Evolutionary conservation across 2,888 invertebrate genomes (phyloP).

Genomic region (Ceriagrion tenellum): DNA sequence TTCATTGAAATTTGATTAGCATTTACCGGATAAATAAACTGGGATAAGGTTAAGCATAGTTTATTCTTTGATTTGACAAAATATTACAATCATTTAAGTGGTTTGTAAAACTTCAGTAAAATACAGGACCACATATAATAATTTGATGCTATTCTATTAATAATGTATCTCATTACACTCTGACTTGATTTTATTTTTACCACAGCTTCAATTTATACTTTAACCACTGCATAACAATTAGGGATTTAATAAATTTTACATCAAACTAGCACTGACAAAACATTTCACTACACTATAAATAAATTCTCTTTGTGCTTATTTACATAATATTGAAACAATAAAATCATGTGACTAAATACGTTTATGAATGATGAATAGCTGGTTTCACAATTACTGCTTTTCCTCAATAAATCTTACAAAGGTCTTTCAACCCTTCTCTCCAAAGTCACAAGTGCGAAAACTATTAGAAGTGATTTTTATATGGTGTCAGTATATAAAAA

Average conservation of each 20-base stretch:
- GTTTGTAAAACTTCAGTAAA: constrained; percentile 58
- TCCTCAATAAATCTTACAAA: constrained; percentile 1
- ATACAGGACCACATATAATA: constrained; percentile 57
- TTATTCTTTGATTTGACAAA: constrained; percentile 60
- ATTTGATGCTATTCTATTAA: background rate
- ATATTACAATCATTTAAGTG: constrained; percentile 54
- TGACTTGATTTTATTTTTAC: background rate
- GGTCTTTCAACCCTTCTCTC: background rate
- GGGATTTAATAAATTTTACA: constrained; percentile 1
- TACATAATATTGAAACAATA: constrained; percentile 31
- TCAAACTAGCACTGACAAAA: constrained; percentile 9
- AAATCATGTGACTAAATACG: constrained; percentile 8
- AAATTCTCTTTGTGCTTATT: constrained; percentile 62
- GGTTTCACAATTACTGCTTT: background rate
- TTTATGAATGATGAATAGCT: constrained; percentile 25
- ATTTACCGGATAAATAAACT: no score
- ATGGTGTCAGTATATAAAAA: constrained; percentile 28
- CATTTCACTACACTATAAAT: constrained; percentile 49
- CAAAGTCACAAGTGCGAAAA: background rate
- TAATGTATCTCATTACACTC: constrained; percentile 24
- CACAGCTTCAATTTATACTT: background rate
- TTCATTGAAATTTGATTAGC: no score
- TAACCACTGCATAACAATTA: constrained; percentile 15
- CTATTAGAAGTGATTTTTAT: constrained; percentile 4
- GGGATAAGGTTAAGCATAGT: constrained; percentile 14